Evolutionary conservation across 2,888 invertebrate species (phyloP), one percentile per base, ranked within the genome.

Genomic region (Biston stratarius): DNA sequence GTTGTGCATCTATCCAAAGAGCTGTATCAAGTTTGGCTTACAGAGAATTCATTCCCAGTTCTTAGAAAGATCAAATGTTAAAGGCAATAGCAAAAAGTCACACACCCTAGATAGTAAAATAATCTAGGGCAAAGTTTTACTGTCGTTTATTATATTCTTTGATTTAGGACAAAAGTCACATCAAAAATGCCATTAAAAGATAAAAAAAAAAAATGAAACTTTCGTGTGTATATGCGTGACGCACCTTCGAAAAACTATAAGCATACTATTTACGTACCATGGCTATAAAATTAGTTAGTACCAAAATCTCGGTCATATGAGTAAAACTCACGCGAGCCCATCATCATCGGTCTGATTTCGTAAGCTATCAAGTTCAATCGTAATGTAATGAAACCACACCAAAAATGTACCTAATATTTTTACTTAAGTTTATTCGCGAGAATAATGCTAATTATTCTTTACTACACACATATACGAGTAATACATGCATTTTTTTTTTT

Each of bases 201-300:
- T 11, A 24, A 40, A 55, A 55, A 40, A 55, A 55, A 24, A 40
- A 24, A 14, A 38, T 8, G 6, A 15, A 14, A 40, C 53, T 40
- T 15, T 38, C 10, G 14, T 9, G 11, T 38, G 9, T 8, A 11
- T 45, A 11, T 15, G 15, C 58, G 47, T 58, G 48, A 36, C 38
- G 48, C 48, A 33, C n/a, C 34, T 14, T n/a, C 57, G 3, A 42
- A 42, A 42, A 55, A 55, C 42, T 51, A 63, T n/a, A 40, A 56
- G 15, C 36, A 14, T 12, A 52, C 33, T 38, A 15, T 61, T 36
- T 33, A 40, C 11, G 42, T 42, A 5, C 5, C 40, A 44, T 8
- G 12, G 45, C 56, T 11, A 51, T 58, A 63, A 63, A 51, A 59
- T 40, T 44, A 44, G 51, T 63, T 63, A 60, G 38, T 48, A 49